These are phyloP conservation scores for Bufo gargarizans DNA, from an alignment of 2,113 vertebrate genomes.

Conservation along the genomic window DNA sequence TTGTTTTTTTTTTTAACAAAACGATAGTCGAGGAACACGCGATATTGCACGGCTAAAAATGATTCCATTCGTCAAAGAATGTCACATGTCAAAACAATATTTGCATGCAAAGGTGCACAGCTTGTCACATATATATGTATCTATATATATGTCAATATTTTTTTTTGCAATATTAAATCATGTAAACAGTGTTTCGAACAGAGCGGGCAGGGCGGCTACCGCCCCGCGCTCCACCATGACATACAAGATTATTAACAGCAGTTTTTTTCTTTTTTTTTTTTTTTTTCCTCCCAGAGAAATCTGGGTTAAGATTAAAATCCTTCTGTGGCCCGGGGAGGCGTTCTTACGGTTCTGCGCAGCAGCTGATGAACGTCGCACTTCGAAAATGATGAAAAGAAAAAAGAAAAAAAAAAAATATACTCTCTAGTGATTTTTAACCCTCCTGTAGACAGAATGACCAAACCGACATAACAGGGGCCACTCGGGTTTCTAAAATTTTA, in stretches of 20 bases:
- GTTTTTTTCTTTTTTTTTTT: not conserved
- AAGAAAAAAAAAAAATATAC: not conserved
- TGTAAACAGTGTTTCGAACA: slow-evolving; percentile 50
- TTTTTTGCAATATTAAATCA: slow-evolving; percentile 58
- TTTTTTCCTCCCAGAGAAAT: not conserved
- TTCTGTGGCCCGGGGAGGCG: not conserved
- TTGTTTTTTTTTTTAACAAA: slow-evolving; percentile 7
- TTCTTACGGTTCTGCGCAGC: not conserved
- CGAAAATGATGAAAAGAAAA: not conserved
- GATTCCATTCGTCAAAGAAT: slow-evolving; percentile 38
- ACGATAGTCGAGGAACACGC: slow-evolving; percentile 10
- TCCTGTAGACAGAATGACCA: not conserved
- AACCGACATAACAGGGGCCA: not conserved
- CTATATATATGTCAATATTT: slow-evolving; percentile 46
- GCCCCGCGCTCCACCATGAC: slow-evolving; percentile 17
- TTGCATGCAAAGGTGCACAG: slow-evolving; percentile 57
- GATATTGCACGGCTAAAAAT: slow-evolving; percentile 51
- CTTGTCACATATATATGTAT: slow-evolving; percentile 47
- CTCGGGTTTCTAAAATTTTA: not conserved
- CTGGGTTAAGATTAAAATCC: slow-evolving; percentile 8
- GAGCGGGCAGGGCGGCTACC: not conserved
- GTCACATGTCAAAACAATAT: slow-evolving; percentile 49
- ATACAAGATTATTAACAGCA: slow-evolving; percentile 38
- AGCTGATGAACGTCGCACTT: not conserved
- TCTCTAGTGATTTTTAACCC: not conserved